Evolutionary conservation across 23 tunicate species (phyloP).

Genomic region (Ciona savignyi): DNA sequence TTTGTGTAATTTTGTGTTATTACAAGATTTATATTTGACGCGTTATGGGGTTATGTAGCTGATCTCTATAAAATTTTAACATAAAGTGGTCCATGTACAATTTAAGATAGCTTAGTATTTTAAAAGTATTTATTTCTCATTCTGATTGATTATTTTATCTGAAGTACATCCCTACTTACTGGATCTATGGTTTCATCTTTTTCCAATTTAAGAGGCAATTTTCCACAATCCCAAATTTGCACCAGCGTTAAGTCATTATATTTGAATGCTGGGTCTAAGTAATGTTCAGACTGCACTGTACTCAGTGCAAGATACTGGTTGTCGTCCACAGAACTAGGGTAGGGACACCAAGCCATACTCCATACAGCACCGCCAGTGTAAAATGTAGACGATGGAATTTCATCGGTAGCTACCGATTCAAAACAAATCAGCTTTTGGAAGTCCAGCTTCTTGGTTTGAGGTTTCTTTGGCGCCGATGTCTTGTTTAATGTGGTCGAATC

Average conservation of each 20-base stretch:
- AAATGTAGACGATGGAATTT: constrained; percentile 5
- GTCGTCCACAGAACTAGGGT: not conserved
- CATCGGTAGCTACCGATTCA: not conserved
- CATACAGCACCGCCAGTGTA: constrained; percentile 72
- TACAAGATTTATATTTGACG: too few relatives aligned
- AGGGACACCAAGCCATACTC: constrained; percentile 76
- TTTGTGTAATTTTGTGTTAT: too few relatives aligned
- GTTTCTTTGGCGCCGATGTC: not conserved
- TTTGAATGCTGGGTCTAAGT: constrained; percentile 4
- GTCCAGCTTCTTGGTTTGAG: not conserved
- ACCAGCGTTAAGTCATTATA: constrained; percentile 37
- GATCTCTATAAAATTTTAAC: too few relatives aligned
- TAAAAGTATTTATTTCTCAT: too few relatives aligned
- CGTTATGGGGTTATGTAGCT: too few relatives aligned
- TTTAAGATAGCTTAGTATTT: too few relatives aligned
- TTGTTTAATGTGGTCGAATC: constrained; percentile 5
- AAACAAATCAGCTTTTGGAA: constrained; percentile 26
- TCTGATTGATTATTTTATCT: too few relatives aligned
- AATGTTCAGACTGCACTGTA: constrained; percentile 37
- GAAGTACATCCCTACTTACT: too few relatives aligned
- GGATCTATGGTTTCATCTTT: too few relatives aligned
- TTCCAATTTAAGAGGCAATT: too few relatives aligned
- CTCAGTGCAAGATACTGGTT: constrained; percentile 38
- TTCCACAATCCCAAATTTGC: constrained; percentile 80
- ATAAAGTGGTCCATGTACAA: too few relatives aligned